Conservation (phyloP, 2,113 vertebrate genomes). For the Bungarus multicinctus region DNA sequence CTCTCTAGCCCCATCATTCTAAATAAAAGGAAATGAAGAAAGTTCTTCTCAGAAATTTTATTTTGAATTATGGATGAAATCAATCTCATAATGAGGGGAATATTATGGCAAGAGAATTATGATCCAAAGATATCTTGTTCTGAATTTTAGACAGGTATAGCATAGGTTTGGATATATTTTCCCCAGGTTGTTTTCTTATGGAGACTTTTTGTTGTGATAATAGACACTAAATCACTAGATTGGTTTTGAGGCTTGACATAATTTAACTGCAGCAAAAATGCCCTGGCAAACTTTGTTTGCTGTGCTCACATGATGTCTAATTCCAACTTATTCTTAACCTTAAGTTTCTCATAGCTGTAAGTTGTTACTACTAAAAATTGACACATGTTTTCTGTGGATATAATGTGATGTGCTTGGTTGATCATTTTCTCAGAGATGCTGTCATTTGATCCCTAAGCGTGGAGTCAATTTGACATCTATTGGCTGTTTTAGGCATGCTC, state of each 20-base stretch:
- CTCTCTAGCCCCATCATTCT: neutral
- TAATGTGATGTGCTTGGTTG: neutral
- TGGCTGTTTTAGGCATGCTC: neutral
- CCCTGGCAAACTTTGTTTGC: neutral
- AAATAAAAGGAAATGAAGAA: slow-evolving; percentile 16
- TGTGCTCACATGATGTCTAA: neutral
- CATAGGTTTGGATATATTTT: neutral
- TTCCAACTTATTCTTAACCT: neutral
- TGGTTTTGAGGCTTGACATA: neutral
- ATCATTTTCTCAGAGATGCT: neutral
- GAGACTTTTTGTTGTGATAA: neutral
- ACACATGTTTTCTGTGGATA: neutral
- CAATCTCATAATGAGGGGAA: neutral
- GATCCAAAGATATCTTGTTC: neutral
- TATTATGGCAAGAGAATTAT: neutral
- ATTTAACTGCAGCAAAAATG: neutral
- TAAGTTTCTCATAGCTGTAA: neutral
- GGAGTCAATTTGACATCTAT: neutral
- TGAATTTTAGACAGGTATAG: neutral
- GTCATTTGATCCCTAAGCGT: neutral
- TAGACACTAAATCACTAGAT: neutral
- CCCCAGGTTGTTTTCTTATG: neutral
- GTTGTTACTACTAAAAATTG: neutral
- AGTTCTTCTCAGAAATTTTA: slow-evolving; percentile 3
- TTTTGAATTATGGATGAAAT: neutral